Base-by-base conservation (phyloP, 2,888 invertebrate species). In the Actias luna region DNA sequence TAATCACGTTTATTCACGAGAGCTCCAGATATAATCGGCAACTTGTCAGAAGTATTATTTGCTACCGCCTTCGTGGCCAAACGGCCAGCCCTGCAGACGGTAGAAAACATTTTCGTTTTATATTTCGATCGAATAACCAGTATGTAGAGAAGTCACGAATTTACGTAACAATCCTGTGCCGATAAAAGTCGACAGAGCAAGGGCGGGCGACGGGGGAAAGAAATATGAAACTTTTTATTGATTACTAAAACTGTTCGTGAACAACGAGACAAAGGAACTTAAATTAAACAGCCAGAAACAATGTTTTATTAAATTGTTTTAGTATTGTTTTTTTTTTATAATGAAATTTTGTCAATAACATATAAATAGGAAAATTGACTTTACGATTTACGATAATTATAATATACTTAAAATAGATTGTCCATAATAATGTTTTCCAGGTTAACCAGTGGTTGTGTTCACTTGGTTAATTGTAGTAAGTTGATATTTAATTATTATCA, bases 1-100 rank as follows among this genome's bases (percentile, higher is more conserved):
- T 89, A 90, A 71, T 90, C 86, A 73, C 89, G 84, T 78, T 88
- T 89, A 78, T 83, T 89, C 80, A 83, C 84, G 69, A 88, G 72
- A 64, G 85, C 89, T 71, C 83, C 93, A 70, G 84, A 88, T 65
- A 83, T 79, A 64, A 85, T 80, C 62, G 93, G 92, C 74, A 93
- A 83, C 84, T 94, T 94, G 79, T 94, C 94, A 63, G 88, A 87
- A 80, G 93, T 87, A 70, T 87, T 91, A 76, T 88, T 89, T 64
- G 87, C 87, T 87, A 89, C 89, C 84, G 91, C 83, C 84, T 84
- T 92, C 73, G 92, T 86, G 83, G 89, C 90, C 84, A 91, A 76
- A 74, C 89, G 89, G 83, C 92, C 88, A 79, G 86, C 87, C 86
- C 89, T 91, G 80, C 89, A 89, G 81, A 90, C 91, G 85, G 92